These are phyloP conservation scores for Luscinia luscinia DNA, from an alignment of 2,797 vertebrate species.

Conservation along the genomic window DNA sequence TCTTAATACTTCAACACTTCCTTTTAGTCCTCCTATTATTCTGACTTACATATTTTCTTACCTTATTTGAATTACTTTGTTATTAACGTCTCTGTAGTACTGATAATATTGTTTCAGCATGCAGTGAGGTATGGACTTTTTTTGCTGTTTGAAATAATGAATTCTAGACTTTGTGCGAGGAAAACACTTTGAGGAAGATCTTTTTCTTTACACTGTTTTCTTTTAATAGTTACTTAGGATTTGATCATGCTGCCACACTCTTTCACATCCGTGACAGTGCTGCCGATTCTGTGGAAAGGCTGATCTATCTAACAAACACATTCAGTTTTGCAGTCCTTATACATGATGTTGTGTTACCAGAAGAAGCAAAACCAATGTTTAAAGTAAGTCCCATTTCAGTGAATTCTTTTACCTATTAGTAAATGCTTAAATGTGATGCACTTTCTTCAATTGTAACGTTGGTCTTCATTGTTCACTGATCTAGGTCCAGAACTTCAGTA, in stretches of 20 bases:
- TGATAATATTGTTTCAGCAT: not conserved
- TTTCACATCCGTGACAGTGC: slow-evolving; percentile 96
- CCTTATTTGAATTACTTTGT: not conserved
- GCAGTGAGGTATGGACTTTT: not conserved
- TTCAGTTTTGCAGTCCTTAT: slow-evolving; percentile 92
- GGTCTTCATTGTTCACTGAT: slow-evolving; percentile 52
- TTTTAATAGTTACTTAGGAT: slow-evolving; percentile 88
- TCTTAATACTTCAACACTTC: not conserved
- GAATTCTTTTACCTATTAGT: not conserved
- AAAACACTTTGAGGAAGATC: not conserved
- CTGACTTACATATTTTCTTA: not conserved
- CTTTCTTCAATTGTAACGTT: slow-evolving; percentile 7
- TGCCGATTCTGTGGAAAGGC: slow-evolving; percentile 90
- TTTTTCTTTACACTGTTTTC: slow-evolving; percentile 36
- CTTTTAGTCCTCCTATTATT: not conserved
- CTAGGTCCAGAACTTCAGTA: slow-evolving; percentile 95
- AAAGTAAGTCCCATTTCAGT: slow-evolving; percentile 78
- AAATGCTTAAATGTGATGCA: not conserved
- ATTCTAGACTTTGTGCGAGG: not conserved
- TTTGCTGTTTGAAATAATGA: not conserved
- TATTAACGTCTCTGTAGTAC: not conserved
- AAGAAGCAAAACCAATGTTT: slow-evolving; percentile 93
- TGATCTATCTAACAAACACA: slow-evolving; percentile 93
- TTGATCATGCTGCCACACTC: slow-evolving; percentile 94
- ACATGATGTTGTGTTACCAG: slow-evolving; percentile 91